Conservation (phyloP, 2,113 vertebrate genomes). For the Tonatia bakeri region DNA sequence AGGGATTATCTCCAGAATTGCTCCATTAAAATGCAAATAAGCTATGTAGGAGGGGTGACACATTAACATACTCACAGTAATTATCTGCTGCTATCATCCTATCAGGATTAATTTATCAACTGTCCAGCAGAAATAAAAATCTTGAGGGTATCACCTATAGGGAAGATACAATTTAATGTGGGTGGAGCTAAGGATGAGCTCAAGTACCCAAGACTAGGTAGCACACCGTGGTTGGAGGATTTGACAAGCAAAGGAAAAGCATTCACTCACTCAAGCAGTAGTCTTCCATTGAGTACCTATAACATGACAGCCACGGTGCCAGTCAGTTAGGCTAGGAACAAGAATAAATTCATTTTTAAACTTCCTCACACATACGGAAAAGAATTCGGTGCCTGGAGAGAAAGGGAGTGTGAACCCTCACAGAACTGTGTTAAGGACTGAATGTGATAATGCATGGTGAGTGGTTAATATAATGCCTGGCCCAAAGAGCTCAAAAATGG, state of each 20-base stretch:
- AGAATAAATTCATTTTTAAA: neutral
- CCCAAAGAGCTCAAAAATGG: neutral
- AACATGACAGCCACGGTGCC: neutral
- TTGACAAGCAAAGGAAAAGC: neutral
- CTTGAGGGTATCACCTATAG: neutral
- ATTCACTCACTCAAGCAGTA: neutral
- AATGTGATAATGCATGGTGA: neutral
- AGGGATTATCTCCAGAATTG: conserved; percentile 54
- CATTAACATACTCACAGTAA: conserved; percentile 53
- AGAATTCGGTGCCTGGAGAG: neutral
- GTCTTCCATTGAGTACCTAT: neutral
- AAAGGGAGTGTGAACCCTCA: neutral
- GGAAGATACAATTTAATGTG: conserved; percentile 30
- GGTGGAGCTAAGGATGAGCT: neutral
- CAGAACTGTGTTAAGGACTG: neutral
- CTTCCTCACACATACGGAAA: neutral
- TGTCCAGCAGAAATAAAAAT: conserved; percentile 45
- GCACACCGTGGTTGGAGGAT: neutral
- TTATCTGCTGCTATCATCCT: conserved; percentile 61
- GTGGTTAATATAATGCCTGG: neutral
- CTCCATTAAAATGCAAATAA: conserved; percentile 72
- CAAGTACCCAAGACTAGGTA: neutral
- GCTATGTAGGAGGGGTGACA: conserved; percentile 48
- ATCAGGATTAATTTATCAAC: conserved; percentile 67
- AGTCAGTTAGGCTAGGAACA: neutral